Base-by-base conservation (phyloP, 2,113 vertebrate species). In the Rissa tridactyla region DNA sequence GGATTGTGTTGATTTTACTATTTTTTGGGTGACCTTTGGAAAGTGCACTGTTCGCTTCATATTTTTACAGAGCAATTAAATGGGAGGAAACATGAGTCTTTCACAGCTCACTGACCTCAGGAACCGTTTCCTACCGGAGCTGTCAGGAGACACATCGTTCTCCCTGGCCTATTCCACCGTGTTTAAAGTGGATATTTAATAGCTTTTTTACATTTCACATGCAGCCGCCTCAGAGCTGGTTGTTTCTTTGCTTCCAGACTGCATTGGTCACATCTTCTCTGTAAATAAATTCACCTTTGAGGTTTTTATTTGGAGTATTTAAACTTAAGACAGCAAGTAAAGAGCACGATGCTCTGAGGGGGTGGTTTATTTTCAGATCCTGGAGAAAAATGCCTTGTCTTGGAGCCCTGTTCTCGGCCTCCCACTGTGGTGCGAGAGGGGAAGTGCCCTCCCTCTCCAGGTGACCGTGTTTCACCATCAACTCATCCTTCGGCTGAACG, bases 71-170 rank as follows among this genome's bases (percentile, higher is more conserved):
- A 92, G 92, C 95, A 84, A 89, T 94, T 92, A 86, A 94, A 92
- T 27, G 54, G 91, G 85, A 96, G 95, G 94, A 91, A 51, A 40
- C 71, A 27, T 1, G 54, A 96, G 86, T 61, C 86, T 83, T 96
- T 97, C 95, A 96, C 94, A 93, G 95, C 93, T 97, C 91, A 5
- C 57, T 86, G 96, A 91, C 64, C 93, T 26, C 84, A 51, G 66
- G 71, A 92, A 79, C 55, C 9, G 8, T 69, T 26, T 87, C 83
- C 96, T 81, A 52, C 32, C 62, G 0, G 47, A 96, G 94, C 94
- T 96, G 93, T 88, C 95, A 96, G 82, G 79, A 96, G 81, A 92
- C 93, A 47, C 76, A 32, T 81, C 66, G 7, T 42, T 81, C 82
- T 88, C 89, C 12, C 86, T 11, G 22, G 71, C 36, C 80, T 51